Percentiles rank a stretch among this genome's conserved stretches.
These are phyloP conservation scores for Nephrotoma flavescens DNA, from an alignment of 2,888 invertebrate species.

Conservation along the genomic window DNA sequence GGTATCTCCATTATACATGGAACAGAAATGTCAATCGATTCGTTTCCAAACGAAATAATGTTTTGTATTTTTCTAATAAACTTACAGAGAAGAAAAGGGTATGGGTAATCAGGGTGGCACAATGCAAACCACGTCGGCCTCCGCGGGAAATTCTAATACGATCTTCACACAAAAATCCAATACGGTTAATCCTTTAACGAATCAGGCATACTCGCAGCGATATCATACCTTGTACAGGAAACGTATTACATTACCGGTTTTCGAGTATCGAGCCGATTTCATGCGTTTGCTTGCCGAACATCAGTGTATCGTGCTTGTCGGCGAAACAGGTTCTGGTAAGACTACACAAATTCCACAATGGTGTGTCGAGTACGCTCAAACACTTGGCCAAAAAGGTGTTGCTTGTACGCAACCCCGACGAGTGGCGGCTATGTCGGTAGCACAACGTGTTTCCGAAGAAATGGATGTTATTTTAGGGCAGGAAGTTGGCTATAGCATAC, in stretches of 20 bases:
- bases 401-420: constrained; percentile 94
- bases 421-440: constrained; percentile 99
- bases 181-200: constrained; percentile 63
- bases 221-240: constrained; percentile 83
- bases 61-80: neutral
- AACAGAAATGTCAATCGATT: constrained; percentile 3
- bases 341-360: constrained; percentile 99
- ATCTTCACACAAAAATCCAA: constrained; percentile 18
- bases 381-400: constrained; percentile 58
- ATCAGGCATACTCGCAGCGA: constrained; percentile 70
- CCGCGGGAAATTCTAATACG: constrained; percentile 29
- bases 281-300: constrained; percentile 84
- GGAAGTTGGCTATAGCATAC: constrained; percentile 92
- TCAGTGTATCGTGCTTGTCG: constrained; percentile 92
- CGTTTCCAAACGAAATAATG: neutral
- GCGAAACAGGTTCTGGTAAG: constrained; percentile 99
- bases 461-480: constrained; percentile 92
- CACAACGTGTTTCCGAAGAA: constrained; percentile 96
- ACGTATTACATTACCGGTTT: constrained; percentile 85
- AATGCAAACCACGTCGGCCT: constrained; percentile 27
- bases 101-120: constrained; percentile 22
- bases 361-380: constrained; percentile 63
- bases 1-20: neutral
- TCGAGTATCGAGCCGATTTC: constrained; percentile 95
- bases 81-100: constrained; percentile 41